Conservation (phyloP, 2,888 invertebrate genomes). For the Andrena fulva region DNA sequence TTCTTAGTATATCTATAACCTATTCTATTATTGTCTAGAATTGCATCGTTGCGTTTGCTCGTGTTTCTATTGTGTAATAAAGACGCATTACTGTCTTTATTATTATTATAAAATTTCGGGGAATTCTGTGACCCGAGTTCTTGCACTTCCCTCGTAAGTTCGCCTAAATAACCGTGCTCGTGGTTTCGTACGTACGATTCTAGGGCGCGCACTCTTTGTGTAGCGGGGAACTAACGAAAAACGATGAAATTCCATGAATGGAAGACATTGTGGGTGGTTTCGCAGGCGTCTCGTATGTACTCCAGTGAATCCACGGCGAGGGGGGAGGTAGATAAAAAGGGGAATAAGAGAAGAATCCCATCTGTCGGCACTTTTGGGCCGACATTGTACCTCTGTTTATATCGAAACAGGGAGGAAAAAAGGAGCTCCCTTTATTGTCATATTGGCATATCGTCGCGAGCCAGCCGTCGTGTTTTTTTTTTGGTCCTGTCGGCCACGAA, state of each 20-base stretch:
- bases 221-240: slow-evolving; percentile 64
- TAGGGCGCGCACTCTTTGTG: slow-evolving; percentile 17
- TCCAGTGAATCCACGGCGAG: slow-evolving; percentile 21
- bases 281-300: slow-evolving; percentile 47
- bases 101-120: too few relatives aligned
- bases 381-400: slow-evolving; percentile 72
- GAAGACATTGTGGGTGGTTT: slow-evolving; percentile 69
- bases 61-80: too few relatives aligned
- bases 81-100: too few relatives aligned
- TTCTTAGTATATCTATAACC: background rate
- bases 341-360: slow-evolving; percentile 67
- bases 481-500: slow-evolving; percentile 43
- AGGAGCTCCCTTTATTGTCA: slow-evolving; percentile 65
- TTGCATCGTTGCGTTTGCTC: too few relatives aligned
- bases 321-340: slow-evolving; percentile 42
- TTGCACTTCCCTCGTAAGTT: background rate
- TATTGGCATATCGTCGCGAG: slow-evolving; percentile 73
- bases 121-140: too few relatives aligned
- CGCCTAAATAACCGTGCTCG: background rate
- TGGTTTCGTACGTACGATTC: background rate
- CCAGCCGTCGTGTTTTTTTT: slow-evolving; percentile 53
- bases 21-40: too few relatives aligned
- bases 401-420: slow-evolving; percentile 45
- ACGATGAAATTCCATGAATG: slow-evolving; percentile 67
- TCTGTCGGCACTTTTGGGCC: slow-evolving; percentile 73